Conservation (phyloP, 1,140 invertebrate genomes). For the Trinorchestia longiramus region DNA sequence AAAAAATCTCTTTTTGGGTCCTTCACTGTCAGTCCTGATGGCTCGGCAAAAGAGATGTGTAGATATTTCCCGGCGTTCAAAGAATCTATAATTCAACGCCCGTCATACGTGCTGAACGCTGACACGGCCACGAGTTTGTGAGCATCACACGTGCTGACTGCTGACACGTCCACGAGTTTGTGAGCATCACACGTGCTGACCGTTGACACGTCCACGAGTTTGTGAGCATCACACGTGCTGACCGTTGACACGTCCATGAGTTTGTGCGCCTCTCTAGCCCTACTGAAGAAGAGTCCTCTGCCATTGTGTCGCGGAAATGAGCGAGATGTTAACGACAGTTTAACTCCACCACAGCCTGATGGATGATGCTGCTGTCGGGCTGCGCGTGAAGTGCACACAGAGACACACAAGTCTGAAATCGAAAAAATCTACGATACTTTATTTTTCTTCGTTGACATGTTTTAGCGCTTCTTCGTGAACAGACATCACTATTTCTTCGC, state of each 20-base stretch:
- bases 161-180: not conserved
- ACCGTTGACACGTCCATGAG: not conserved
- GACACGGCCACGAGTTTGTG: not conserved
- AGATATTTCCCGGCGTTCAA: not conserved
- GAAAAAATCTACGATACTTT: not conserved
- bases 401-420: not conserved
- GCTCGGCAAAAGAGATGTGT: not conserved
- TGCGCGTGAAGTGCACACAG: not conserved
- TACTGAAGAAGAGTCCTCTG: not conserved
- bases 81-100: not conserved
- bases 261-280: not conserved
- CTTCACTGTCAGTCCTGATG: not conserved
- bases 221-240: slow-evolving; percentile 26
- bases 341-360: not conserved
- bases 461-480: not conserved
- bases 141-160: not conserved
- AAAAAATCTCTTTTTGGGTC: not conserved
- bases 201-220: not conserved
- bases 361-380: not conserved
- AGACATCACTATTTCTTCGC: not conserved
- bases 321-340: slow-evolving; percentile 40
- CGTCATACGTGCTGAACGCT: not conserved
- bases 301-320: slow-evolving; percentile 40
- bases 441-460: not conserved
- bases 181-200: not conserved